phyloP scores from a whole-genome alignment of 2,888 invertebrate species.

The Acanthococcus lagerstroemiae region DNA sequence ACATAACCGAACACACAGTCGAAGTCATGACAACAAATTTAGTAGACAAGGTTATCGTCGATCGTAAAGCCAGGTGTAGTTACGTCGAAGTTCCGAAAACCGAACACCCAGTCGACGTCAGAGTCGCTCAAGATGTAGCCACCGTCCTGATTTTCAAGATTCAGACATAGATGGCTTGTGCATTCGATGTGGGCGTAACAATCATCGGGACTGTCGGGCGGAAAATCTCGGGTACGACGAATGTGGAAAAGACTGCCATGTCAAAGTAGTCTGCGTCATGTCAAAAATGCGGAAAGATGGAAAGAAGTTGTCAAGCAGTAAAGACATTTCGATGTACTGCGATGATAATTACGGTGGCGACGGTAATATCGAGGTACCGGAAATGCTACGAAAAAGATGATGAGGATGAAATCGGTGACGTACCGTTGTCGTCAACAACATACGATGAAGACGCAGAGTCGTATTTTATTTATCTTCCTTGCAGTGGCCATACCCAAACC shows the following conservation, averaged over 20 bases:
- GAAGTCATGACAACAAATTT: not conserved
- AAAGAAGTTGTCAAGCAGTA: not conserved
- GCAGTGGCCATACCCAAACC: not conserved
- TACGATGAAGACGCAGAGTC: not conserved
- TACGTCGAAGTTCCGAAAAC: not conserved
- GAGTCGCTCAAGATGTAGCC: not conserved
- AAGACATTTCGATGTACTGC: not conserved
- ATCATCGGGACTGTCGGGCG: not conserved
- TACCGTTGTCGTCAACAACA: not conserved
- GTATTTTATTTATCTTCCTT: not conserved
- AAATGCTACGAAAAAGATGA: not conserved
- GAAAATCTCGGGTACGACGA: not conserved
- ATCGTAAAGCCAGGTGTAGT: too few relatives aligned
- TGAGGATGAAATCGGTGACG: not conserved
- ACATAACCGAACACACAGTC: too few relatives aligned
- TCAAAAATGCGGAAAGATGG: not conserved
- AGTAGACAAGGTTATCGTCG: too few relatives aligned
- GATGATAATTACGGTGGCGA: not conserved
- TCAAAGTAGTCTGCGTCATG: not conserved
- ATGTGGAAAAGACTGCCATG: not conserved
- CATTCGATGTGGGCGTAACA: not conserved
- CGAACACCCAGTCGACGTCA: not conserved
- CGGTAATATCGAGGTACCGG: not conserved
- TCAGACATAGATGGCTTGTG: not conserved
- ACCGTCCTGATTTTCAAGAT: not conserved